Percentiles rank a stretch among this genome's conserved stretches.
These are phyloP conservation scores for Trichoplusia ni DNA, from an alignment of 1,140 invertebrate species.

Conservation along the genomic window DNA sequence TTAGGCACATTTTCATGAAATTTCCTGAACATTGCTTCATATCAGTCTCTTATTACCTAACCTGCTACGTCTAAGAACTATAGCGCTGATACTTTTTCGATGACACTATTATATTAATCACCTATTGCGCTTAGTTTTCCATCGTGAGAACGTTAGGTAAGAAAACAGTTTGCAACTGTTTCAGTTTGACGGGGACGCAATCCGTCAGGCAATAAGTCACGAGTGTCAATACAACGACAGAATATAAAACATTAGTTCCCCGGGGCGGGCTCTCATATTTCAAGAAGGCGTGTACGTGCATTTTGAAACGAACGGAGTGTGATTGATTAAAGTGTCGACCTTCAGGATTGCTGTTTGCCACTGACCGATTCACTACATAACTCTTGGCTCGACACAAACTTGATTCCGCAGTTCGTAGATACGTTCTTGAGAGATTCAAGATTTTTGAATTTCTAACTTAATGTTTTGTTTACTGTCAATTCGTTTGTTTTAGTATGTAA, in stretches of 20 bases:
- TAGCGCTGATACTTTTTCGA: too few species aligned
- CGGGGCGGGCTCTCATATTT: slow-evolving; percentile 57
- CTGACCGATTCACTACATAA: slow-evolving; percentile 17
- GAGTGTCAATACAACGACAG: slow-evolving; percentile 56
- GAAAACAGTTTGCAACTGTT: neutral
- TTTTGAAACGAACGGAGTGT: slow-evolving; percentile 50
- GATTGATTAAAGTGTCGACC: slow-evolving; percentile 70
- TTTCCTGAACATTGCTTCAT: too few species aligned
- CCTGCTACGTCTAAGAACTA: too few species aligned
- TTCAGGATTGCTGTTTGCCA: slow-evolving; percentile 38
- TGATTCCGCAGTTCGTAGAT: neutral
- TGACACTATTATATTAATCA: slow-evolving; percentile 10
- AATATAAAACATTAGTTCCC: slow-evolving; percentile 63
- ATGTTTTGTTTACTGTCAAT: too few species aligned
- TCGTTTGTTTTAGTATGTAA: too few species aligned
- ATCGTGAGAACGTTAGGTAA: slow-evolving; percentile 4
- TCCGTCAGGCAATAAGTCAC: slow-evolving; percentile 63
- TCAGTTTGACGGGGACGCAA: slow-evolving; percentile 41
- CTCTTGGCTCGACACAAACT: slow-evolving; percentile 11
- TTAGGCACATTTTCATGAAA: too few species aligned
- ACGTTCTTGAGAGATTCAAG: slow-evolving; percentile 4
- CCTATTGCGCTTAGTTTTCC: slow-evolving; percentile 4
- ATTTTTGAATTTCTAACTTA: neutral
- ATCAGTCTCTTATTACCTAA: too few species aligned
- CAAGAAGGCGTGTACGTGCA: slow-evolving; percentile 52